These are phyloP conservation scores for Natrix natrix DNA, from an alignment of 2,797 vertebrate genomes.

Conservation along the genomic window DNA sequence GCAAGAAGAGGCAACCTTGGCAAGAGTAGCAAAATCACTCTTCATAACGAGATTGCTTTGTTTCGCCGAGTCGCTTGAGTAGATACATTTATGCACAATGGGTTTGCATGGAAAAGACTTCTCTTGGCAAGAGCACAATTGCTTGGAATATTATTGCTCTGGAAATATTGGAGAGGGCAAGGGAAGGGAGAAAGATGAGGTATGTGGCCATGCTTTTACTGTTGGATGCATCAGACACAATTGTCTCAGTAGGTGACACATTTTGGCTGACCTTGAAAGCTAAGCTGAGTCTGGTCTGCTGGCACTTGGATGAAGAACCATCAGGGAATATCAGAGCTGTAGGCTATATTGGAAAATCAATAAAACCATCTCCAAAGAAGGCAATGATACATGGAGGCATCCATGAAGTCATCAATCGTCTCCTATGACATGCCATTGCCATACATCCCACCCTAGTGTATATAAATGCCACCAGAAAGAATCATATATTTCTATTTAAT, in stretches of 20 bases:
- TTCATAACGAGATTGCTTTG: background rate
- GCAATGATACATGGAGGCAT: background rate
- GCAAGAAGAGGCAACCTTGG: background rate
- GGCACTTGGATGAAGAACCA: background rate
- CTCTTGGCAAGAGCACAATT: background rate
- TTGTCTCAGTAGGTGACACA: background rate
- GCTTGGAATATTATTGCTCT: background rate
- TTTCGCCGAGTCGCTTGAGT: background rate
- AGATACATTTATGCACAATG: background rate
- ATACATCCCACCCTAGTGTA: background rate
- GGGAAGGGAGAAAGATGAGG: background rate
- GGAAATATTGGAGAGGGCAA: background rate
- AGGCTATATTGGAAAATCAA: background rate
- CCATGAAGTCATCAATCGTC: background rate
- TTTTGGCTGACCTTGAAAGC: background rate
- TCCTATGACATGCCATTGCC: background rate
- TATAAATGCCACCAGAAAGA: background rate
- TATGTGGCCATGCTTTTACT: background rate
- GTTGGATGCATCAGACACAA: background rate
- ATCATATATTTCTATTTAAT: background rate
- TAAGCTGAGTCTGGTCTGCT: background rate
- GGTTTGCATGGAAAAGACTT: background rate
- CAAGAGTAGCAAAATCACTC: background rate
- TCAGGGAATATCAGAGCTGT: background rate
- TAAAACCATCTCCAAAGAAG: background rate